Conservation (phyloP, 2,113 vertebrate genomes). For the Rhinoptilus africanus region DNA sequence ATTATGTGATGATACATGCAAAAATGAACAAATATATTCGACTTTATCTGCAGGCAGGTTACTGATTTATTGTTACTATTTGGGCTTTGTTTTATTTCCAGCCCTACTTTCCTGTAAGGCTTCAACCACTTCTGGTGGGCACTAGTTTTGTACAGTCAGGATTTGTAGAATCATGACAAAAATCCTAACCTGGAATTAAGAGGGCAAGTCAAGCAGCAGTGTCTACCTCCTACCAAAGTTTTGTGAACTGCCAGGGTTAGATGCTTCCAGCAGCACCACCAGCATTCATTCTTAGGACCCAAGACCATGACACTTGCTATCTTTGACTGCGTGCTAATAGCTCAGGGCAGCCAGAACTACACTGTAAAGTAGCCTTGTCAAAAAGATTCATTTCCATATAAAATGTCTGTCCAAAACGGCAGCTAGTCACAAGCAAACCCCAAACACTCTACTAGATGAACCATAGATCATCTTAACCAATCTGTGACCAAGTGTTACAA, state of each 20-base stretch:
- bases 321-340: neutral
- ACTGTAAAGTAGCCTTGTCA: neutral
- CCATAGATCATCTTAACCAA: neutral
- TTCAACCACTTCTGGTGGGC: neutral
- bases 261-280: neutral
- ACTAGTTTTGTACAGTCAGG: neutral
- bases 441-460: neutral
- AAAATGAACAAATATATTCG: neutral
- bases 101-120: neutral
- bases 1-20: neutral
- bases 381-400: neutral
- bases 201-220: neutral
- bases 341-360: neutral
- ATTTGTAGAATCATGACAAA: neutral
- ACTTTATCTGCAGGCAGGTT: neutral
- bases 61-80: neutral
- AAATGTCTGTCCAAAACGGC: neutral
- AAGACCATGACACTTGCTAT: neutral
- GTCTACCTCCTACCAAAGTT: neutral
- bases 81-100: neutral
- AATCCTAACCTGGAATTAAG: neutral
- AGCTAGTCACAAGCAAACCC: neutral
- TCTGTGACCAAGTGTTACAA: neutral
- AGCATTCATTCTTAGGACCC: neutral
- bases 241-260: neutral